These are phyloP conservation scores for Microtus pennsylvanicus DNA, from an alignment of 2,113 vertebrate genomes.

Conservation along the genomic window DNA sequence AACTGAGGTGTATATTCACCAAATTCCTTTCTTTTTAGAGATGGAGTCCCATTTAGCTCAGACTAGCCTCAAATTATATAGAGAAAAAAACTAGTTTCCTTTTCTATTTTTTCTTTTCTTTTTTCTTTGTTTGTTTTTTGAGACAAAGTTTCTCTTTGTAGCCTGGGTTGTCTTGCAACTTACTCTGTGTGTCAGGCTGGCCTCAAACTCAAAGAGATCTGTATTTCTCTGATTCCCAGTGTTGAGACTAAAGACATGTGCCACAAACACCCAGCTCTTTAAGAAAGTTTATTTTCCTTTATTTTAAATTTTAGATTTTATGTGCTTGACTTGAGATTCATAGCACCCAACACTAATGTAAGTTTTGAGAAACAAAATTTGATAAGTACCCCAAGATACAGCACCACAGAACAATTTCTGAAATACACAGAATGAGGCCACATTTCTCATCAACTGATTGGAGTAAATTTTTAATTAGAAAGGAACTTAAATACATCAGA, in stretches of 20 bases:
- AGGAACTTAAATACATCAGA: neutral
- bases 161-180: neutral
- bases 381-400: neutral
- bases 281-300: neutral
- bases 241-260: neutral
- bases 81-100: too few relatives aligned
- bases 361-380: neutral
- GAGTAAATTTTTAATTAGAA: neutral
- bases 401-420: neutral
- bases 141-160: neutral
- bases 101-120: too few relatives aligned
- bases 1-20: neutral
- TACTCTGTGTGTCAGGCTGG: neutral
- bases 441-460: neutral
- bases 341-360: neutral
- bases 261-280: neutral
- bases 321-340: neutral
- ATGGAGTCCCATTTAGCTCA: neutral
- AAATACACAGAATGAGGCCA: fast-evolving
- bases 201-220: neutral
- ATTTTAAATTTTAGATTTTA: neutral
- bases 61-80: neutral
- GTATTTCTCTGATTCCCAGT: neutral
- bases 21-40: neutral
- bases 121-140: neutral